Percentiles rank a stretch among this genome's conserved stretches.
Evolutionary conservation across 1,140 invertebrate genomes (phyloP).

Genomic region (Aporrectodea caliginosa): DNA sequence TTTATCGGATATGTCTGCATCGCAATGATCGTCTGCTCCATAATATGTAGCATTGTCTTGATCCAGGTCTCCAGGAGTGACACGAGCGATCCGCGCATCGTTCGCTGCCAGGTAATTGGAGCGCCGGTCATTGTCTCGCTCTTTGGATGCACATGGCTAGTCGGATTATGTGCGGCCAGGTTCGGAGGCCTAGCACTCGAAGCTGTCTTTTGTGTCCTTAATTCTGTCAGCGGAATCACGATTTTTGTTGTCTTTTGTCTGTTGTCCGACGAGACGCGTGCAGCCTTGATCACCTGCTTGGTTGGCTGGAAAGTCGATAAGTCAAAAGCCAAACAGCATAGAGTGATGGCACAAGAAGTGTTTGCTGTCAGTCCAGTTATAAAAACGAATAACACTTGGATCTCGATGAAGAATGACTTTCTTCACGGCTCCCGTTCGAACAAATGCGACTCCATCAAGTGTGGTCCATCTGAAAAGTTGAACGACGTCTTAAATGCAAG

Average conservation of each 20-base stretch:
- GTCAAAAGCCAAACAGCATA: background rate
- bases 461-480: background rate
- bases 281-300: background rate
- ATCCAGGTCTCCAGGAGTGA: background rate
- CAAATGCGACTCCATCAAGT: background rate
- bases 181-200: background rate
- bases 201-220: background rate
- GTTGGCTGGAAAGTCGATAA: background rate
- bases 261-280: background rate
- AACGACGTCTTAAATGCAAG: no score
- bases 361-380: background rate
- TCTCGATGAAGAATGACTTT: background rate
- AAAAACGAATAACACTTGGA: background rate
- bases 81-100: background rate
- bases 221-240: background rate
- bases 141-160: background rate
- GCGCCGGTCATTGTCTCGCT: background rate
- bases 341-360: background rate
- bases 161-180: background rate
- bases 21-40: background rate
- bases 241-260: background rate
- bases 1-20: background rate
- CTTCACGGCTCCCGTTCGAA: background rate
- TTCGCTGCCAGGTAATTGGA: background rate
- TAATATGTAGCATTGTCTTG: background rate